Conservation (phyloP, 2,113 vertebrate genomes). For the Chinchilla lanigera region DNA sequence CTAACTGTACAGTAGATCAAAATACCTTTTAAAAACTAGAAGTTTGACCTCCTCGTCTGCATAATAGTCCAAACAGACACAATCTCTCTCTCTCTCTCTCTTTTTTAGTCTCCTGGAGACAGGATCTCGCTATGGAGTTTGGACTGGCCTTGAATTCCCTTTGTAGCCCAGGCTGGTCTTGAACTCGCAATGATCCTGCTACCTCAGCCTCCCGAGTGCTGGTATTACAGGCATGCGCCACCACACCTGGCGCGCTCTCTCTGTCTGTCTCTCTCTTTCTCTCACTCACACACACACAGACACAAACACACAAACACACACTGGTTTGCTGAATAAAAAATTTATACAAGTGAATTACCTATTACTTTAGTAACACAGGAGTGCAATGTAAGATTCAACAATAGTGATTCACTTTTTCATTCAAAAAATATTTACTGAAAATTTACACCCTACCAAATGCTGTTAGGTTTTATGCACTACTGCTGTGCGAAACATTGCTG, state of each 20-base stretch:
- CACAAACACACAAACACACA: too few relatives aligned
- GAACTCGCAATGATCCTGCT: too few relatives aligned
- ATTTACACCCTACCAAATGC: background rate
- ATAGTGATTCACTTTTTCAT: background rate
- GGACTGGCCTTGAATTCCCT: too few relatives aligned
- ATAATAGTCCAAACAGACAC: background rate
- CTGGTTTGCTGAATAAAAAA: background rate
- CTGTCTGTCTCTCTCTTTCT: too few relatives aligned
- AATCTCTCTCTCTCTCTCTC: background rate
- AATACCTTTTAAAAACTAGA: constrained; percentile 36
- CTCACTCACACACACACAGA: too few relatives aligned
- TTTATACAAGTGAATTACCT: background rate
- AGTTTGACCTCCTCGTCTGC: background rate
- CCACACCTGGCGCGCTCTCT: too few relatives aligned
- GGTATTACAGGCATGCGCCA: too few relatives aligned
- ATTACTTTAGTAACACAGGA: background rate
- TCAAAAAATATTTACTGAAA: background rate
- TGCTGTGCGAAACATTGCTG: background rate
- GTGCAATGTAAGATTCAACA: background rate
- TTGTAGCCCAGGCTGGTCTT: too few relatives aligned
- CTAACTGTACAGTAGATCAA: background rate
- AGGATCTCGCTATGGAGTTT: too few relatives aligned
- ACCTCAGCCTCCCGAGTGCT: too few relatives aligned
- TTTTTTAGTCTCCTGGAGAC: too few relatives aligned
- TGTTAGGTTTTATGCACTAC: background rate